A percentile compares a stretch with the other conserved stretches of the same genome.
Conservation (phyloP, 1,140 invertebrate genomes). For the Drosophila bipectinata region DNA sequence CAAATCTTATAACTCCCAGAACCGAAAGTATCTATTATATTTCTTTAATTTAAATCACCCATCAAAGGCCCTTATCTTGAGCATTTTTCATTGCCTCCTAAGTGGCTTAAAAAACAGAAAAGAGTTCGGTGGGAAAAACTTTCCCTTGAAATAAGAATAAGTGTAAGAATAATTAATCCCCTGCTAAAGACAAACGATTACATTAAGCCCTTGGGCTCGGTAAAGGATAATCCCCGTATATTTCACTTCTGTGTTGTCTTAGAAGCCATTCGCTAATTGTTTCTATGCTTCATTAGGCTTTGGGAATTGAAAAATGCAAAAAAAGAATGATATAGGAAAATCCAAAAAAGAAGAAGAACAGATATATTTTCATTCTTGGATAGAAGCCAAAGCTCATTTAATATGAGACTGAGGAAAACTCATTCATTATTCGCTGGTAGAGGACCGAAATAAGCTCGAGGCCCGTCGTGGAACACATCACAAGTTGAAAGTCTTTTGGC, state of each 20-base stretch:
- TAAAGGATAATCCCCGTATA: slow-evolving; percentile 23
- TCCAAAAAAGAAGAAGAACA: not conserved
- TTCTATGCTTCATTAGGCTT: slow-evolving; percentile 43
- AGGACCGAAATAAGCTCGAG: slow-evolving; percentile 55
- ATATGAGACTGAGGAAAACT: slow-evolving; percentile 52
- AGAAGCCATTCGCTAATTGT: slow-evolving; percentile 48
- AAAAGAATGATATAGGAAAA: not conserved
- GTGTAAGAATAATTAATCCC: slow-evolving; percentile 26
- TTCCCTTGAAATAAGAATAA: slow-evolving; percentile 12
- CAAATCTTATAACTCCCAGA: not conserved
- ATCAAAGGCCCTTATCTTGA: not conserved
- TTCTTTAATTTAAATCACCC: not conserved
- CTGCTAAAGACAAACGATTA: slow-evolving; percentile 34
- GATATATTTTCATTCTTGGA: slow-evolving; percentile 14
- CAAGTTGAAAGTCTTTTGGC: slow-evolving; percentile 29
- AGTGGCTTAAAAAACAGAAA: not conserved
- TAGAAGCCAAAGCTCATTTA: slow-evolving; percentile 56
- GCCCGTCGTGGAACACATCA: slow-evolving; percentile 17
- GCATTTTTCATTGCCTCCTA: not conserved
- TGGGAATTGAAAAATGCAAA: not conserved
- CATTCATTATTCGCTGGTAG: slow-evolving; percentile 59
- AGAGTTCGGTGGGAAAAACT: not conserved
- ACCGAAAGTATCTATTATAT: too few species aligned
- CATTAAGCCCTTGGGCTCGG: slow-evolving; percentile 20
- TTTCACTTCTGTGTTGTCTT: slow-evolving; percentile 16